Percentiles rank a stretch among this genome's conserved stretches.
Conservation (phyloP, 2,888 invertebrate species). For the Diachrysia chrysitis region DNA sequence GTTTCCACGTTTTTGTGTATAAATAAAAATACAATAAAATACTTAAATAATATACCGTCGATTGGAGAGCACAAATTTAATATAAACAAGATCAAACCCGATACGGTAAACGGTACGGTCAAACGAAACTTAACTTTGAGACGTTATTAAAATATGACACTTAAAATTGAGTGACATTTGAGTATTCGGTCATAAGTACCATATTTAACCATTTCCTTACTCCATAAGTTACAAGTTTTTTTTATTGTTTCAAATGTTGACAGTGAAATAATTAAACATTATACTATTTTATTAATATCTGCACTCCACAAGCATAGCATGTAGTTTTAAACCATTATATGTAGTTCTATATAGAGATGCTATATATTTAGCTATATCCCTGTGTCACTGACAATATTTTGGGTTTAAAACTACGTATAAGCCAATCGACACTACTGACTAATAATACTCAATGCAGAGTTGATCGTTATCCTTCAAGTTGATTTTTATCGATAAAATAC, state of each 20-base stretch:
- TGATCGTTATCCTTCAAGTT: not conserved
- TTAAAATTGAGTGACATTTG: not conserved
- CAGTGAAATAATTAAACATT: not conserved
- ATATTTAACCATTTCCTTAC: not conserved
- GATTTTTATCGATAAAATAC: constrained; percentile 4
- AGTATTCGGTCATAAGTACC: not conserved
- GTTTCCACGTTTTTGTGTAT: not conserved
- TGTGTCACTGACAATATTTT: not conserved
- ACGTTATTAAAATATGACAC: no score
- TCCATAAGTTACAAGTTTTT: not conserved
- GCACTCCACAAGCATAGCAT: not conserved
- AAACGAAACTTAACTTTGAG: no score
- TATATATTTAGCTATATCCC: not conserved
- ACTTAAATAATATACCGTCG: not conserved
- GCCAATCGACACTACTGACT: not conserved
- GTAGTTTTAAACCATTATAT: not conserved
- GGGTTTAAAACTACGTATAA: not conserved
- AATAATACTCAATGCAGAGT: constrained; percentile 1
- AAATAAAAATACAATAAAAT: constrained; percentile 2
- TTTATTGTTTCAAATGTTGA: not conserved
- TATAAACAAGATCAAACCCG: not conserved
- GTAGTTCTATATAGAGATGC: not conserved
- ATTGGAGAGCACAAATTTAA: not conserved
- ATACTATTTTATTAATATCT: not conserved
- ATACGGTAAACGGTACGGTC: no score